phyloP scores from a whole-genome alignment of 2,888 invertebrate species.

The Cheilosia grossa region DNA sequence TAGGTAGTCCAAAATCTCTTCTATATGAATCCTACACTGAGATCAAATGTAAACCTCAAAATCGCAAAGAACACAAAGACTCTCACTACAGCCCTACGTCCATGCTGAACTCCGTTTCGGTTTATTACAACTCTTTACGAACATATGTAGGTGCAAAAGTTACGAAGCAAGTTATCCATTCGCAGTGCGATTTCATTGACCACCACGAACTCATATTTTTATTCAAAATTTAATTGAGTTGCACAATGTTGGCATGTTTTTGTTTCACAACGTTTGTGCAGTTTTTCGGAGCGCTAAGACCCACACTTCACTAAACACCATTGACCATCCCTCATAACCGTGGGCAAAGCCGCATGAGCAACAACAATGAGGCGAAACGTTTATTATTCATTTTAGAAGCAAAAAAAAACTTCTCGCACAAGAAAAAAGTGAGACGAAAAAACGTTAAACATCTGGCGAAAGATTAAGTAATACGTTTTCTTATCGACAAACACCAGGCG shows the following conservation, averaged over 20 bases:
- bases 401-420: constrained; percentile 1
- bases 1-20: no score
- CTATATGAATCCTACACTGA: no score
- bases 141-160: no score
- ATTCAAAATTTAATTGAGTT: background rate
- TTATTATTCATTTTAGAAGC: constrained; percentile 31
- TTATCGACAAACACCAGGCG: constrained; percentile 42
- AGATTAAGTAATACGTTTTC: constrained; percentile 69
- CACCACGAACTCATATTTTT: no score
- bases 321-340: constrained; percentile 33
- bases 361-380: constrained; percentile 16
- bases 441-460: constrained; percentile 54
- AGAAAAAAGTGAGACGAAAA: constrained; percentile 13
- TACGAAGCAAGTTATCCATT: no score
- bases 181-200: no score
- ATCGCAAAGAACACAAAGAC: no score
- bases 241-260: constrained; percentile 9
- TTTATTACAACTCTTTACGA: no score
- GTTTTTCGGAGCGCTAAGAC: constrained; percentile 42
- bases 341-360: constrained; percentile 31
- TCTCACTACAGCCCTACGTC: no score
- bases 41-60: no score
- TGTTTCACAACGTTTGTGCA: constrained; percentile 21
- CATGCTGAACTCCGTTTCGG: no score
- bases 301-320: constrained; percentile 55